Percentiles rank a stretch among this genome's conserved stretches.
These are phyloP conservation scores for Mellilla xanthometata DNA, from an alignment of 2,888 invertebrate species.

Conservation along the genomic window DNA sequence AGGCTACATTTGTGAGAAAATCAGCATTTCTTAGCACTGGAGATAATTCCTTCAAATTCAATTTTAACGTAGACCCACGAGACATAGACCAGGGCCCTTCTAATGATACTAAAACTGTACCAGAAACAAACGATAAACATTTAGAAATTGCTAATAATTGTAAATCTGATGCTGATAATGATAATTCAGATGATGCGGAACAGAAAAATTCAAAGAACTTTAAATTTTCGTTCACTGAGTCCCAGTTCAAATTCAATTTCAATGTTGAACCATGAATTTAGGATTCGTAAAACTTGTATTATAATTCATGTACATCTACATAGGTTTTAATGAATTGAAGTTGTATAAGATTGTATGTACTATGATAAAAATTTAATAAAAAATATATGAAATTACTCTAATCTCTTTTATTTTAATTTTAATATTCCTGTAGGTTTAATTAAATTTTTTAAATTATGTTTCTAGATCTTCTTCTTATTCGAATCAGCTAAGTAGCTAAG, in stretches of 20 bases:
- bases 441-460: too few species aligned
- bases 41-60: constrained; percentile 81
- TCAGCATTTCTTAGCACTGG: constrained; percentile 80
- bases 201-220: constrained; percentile 42
- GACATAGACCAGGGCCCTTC: constrained; percentile 37
- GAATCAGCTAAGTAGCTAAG: too few species aligned
- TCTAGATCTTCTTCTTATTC: too few species aligned
- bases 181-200: not conserved
- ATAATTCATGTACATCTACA: too few species aligned
- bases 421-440: too few species aligned
- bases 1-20: constrained; percentile 87
- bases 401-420: not conserved
- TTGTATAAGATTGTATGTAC: not conserved
- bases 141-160: constrained; percentile 27
- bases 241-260: constrained; percentile 87
- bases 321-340: too few species aligned
- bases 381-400: too few species aligned
- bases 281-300: not conserved
- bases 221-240: constrained; percentile 71
- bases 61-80: constrained; percentile 57
- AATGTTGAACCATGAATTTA: constrained; percentile 48
- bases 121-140: constrained; percentile 20
- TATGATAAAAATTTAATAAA: not conserved
- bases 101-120: constrained; percentile 19
- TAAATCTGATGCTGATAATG: constrained; percentile 30